A percentile compares a stretch with the other conserved stretches of the same genome.
These are phyloP conservation scores for Periphyllus acericola DNA, from an alignment of 2,888 invertebrate species.

Conservation along the genomic window DNA sequence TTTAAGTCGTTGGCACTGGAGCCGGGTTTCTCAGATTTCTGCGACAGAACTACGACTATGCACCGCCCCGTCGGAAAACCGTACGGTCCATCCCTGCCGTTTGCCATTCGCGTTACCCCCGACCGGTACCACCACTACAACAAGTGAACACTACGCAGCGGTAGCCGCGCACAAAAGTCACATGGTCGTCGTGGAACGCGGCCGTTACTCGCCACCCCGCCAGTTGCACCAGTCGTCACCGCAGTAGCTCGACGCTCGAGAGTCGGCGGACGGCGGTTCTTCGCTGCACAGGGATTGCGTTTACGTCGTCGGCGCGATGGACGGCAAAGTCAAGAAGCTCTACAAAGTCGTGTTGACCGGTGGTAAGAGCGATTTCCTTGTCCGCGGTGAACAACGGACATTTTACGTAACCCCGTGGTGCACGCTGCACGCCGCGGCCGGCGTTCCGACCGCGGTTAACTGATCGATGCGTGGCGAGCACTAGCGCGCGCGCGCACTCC, in stretches of 20 bases:
- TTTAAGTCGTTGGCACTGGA: no score
- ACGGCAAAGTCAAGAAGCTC: slow-evolving; percentile 73
- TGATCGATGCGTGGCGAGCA: no score
- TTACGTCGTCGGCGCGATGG: slow-evolving; percentile 18
- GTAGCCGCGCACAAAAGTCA: slow-evolving; percentile 18
- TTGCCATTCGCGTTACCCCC: not conserved
- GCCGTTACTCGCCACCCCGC: not conserved
- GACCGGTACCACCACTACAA: not conserved
- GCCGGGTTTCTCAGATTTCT: not conserved
- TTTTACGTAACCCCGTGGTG: no score
- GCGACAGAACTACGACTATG: not conserved
- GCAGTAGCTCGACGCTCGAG: not conserved
- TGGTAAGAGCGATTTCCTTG: slow-evolving; percentile 72
- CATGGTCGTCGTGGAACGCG: slow-evolving; percentile 14
- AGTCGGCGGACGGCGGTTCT: not conserved
- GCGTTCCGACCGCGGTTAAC: no score
- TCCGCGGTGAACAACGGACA: no score
- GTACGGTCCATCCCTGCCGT: not conserved
- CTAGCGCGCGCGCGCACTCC: no score
- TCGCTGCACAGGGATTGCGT: not conserved
- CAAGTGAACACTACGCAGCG: not conserved
- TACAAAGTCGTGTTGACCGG: slow-evolving; percentile 90
- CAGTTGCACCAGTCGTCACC: not conserved
- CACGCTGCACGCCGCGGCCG: no score
- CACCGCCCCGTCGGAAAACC: not conserved